A percentile compares a stretch with the other conserved stretches of the same genome.
These are phyloP conservation scores for Ceratosolen solmsi DNA, from an alignment of 1,140 invertebrate genomes.

Conservation along the genomic window DNA sequence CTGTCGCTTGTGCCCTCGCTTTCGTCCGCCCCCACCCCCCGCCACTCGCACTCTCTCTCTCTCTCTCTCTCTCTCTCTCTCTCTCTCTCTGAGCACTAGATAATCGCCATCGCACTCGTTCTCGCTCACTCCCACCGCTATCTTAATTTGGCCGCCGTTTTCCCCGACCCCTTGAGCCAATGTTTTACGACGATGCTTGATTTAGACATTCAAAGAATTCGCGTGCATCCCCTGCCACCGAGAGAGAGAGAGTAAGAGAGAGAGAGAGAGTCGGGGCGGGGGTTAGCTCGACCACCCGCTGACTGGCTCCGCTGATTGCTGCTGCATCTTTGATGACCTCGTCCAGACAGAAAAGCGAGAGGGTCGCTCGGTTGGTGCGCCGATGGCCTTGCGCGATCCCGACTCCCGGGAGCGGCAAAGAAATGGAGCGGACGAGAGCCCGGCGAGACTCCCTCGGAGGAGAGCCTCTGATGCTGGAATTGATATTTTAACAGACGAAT, in stretches of 20 bases:
- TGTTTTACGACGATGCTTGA: slow-evolving; percentile 63
- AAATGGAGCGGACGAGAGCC: slow-evolving; percentile 55
- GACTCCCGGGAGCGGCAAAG: slow-evolving; percentile 53
- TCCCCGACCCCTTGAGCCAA: slow-evolving; percentile 40
- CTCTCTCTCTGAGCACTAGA: background rate
- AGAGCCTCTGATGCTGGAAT: slow-evolving; percentile 65
- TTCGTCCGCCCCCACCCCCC: background rate
- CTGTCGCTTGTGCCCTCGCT: background rate
- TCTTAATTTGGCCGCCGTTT: slow-evolving; percentile 47
- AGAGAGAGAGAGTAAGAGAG: background rate
- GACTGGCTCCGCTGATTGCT: slow-evolving; percentile 68
- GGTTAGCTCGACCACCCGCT: slow-evolving; percentile 55
- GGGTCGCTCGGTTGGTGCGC: slow-evolving; percentile 13
- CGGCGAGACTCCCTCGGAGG: slow-evolving; percentile 64
- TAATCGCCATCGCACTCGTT: background rate
- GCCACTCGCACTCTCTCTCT: background rate
- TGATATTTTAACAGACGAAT: slow-evolving; percentile 73
- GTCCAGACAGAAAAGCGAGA: slow-evolving; percentile 63
- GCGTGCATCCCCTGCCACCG: slow-evolving; percentile 51
- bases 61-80: background rate
- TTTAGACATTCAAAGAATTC: slow-evolving; percentile 70
- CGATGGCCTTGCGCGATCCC: slow-evolving; percentile 30
- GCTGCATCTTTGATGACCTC: slow-evolving; percentile 74
- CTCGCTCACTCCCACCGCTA: background rate
- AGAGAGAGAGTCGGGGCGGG: slow-evolving; percentile 52